Percentiles rank a stretch among this genome's conserved stretches.
Evolutionary conservation across 23 tunicate genomes (phyloP).

Genomic region (Diplosoma virens): DNA sequence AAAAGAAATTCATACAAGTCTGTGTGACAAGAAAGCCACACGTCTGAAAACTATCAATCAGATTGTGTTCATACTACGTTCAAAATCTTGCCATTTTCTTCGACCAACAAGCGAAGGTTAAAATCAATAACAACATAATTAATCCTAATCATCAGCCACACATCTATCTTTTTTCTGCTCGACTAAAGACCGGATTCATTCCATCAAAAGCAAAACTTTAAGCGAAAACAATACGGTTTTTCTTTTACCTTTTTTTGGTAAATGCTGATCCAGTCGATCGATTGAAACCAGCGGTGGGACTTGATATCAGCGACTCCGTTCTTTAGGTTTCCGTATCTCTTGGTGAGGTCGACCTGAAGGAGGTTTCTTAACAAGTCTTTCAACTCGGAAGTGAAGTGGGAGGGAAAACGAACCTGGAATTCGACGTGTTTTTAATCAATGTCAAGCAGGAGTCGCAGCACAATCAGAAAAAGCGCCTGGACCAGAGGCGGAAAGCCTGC

Average conservation of each 20-base stretch:
- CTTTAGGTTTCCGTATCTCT: constrained; percentile 94
- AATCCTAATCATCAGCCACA: too few species aligned
- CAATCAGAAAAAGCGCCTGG: too few species aligned
- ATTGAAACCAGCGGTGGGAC: constrained; percentile 90
- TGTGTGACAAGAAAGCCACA: background rate
- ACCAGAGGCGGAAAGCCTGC: too few species aligned
- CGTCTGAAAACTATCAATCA: too few species aligned
- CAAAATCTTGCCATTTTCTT: too few species aligned
- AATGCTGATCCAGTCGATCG: constrained; percentile 94
- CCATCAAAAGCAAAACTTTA: background rate
- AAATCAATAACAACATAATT: too few species aligned
- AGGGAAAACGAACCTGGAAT: constrained; percentile 98
- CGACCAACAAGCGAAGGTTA: too few species aligned
- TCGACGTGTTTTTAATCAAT: too few species aligned
- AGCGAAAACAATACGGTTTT: background rate
- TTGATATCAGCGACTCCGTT: constrained; percentile 98
- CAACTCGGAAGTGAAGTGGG: constrained; percentile 98
- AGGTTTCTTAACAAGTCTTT: constrained; percentile 96
- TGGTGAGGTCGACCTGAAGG: constrained; percentile 97
- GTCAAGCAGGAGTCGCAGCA: too few species aligned
- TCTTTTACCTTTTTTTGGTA: constrained; percentile 78
- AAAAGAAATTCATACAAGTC: background rate
- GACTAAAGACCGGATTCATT: background rate
- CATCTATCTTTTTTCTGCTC: background rate
- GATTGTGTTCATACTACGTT: too few species aligned